A percentile compares a stretch with the other conserved stretches of the same genome.
Conservation (phyloP, 2,888 invertebrate genomes). For the Invenusta paracnida region DNA sequence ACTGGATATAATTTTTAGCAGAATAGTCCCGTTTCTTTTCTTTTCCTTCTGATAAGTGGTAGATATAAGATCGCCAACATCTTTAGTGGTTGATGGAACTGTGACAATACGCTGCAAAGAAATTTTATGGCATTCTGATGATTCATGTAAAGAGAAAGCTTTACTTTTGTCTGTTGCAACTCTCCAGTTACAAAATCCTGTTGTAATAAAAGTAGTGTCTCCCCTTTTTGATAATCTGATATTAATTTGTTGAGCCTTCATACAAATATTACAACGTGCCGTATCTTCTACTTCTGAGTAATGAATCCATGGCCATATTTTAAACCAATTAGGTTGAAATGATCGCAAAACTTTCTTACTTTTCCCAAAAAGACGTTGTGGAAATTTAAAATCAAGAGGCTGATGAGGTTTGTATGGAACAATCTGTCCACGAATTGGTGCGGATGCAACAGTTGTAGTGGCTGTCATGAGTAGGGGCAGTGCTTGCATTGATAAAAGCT, state of each 20-base stretch:
- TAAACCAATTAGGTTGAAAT: slow-evolving; percentile 33
- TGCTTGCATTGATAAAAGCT: no score
- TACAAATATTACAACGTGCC: slow-evolving; percentile 43
- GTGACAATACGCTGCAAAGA: slow-evolving; percentile 42
- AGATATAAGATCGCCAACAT: slow-evolving; percentile 20
- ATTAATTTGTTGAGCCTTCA: background rate
- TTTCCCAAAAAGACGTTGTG: background rate
- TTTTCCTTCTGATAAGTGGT: slow-evolving; percentile 45
- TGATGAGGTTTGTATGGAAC: background rate
- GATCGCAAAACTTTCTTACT: background rate
- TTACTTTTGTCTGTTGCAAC: slow-evolving; percentile 39
- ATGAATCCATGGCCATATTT: slow-evolving; percentile 38
- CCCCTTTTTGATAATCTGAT: background rate
- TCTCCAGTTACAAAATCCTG: slow-evolving; percentile 47
- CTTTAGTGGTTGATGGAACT: slow-evolving; percentile 20
- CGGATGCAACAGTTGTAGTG: background rate
- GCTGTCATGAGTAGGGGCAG: no score
- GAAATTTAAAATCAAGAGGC: background rate
- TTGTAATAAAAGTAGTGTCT: slow-evolving; percentile 44
- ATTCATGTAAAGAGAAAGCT: slow-evolving; percentile 44
- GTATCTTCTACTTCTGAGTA: slow-evolving; percentile 34
- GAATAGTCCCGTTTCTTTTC: slow-evolving; percentile 38
- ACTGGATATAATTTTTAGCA: slow-evolving; percentile 45
- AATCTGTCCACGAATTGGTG: background rate
- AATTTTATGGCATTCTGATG: slow-evolving; percentile 45